Percentiles rank a stretch among this genome's conserved stretches.
Evolutionary conservation across 2,888 invertebrate genomes (phyloP).

Genomic region (Prionchulus punctatus): DNA sequence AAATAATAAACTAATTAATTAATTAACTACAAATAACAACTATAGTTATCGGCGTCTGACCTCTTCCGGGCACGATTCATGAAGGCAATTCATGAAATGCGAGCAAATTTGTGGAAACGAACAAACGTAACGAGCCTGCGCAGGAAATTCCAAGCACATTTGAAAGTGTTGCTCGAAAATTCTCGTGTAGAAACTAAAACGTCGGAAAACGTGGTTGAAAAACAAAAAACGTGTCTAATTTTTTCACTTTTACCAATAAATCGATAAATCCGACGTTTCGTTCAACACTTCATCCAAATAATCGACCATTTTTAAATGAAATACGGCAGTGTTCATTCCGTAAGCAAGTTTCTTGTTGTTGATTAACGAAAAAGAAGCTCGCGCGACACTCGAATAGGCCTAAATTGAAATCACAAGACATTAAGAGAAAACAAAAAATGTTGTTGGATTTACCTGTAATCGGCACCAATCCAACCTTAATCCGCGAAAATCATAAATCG

Average conservation of each 20-base stretch:
- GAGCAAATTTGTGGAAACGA: constrained; percentile 94
- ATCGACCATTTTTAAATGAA: constrained; percentile 95
- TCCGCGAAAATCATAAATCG: constrained; percentile 82
- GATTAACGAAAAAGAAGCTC: constrained; percentile 54
- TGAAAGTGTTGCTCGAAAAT: constrained; percentile 96
- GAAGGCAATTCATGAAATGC: constrained; percentile 92
- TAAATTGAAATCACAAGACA: constrained; percentile 16
- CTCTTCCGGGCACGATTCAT: constrained; percentile 95
- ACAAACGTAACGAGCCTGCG: constrained; percentile 90
- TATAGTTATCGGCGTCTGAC: constrained; percentile 21
- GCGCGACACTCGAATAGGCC: constrained; percentile 70
- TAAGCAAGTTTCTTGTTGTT: constrained; percentile 73
- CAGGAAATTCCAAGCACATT: constrained; percentile 95
- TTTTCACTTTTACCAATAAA: constrained; percentile 54
- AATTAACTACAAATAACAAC: constrained; percentile 13
- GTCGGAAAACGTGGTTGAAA: constrained; percentile 1
- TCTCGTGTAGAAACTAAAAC: constrained; percentile 63
- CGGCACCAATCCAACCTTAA: constrained; percentile 93
- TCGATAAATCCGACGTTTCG: constrained; percentile 88
- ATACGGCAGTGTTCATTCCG: constrained; percentile 81
- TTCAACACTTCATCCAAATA: constrained; percentile 86
- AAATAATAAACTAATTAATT: constrained; percentile 12
- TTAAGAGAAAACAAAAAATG: background rate
- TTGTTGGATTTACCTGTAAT: constrained; percentile 46
- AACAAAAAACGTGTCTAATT: background rate